These are phyloP conservation scores for Spondyliosoma cantharus DNA, from an alignment of 2,797 vertebrate genomes.

Conservation along the genomic window DNA sequence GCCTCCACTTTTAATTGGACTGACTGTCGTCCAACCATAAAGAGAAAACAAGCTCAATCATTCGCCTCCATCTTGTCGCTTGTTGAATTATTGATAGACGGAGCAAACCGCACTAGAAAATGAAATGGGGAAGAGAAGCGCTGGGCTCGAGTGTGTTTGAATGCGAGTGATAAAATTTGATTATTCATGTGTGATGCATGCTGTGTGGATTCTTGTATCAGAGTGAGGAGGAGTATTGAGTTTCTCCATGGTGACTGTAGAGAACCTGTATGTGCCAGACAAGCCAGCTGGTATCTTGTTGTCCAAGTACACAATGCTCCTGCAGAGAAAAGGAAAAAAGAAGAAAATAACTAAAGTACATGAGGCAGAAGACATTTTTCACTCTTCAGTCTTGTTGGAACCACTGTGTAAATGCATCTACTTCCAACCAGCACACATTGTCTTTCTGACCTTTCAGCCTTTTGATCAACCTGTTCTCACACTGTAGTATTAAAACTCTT, in stretches of 20 bases:
- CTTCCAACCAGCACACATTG: neutral
- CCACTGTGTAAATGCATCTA: slow-evolving; percentile 26
- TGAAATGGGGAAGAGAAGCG: slow-evolving; percentile 47
- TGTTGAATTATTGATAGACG: slow-evolving; percentile 77
- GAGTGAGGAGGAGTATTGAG: slow-evolving; percentile 63
- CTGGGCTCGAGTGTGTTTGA: slow-evolving; percentile 61
- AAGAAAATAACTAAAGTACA: slow-evolving; percentile 27
- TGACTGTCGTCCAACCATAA: slow-evolving; percentile 78
- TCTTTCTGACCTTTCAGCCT: neutral
- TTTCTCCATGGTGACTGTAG: slow-evolving; percentile 69
- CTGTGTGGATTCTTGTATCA: slow-evolving; percentile 64
- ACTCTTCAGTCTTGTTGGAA: slow-evolving; percentile 40
- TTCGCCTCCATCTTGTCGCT: slow-evolving; percentile 75
- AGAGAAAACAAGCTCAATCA: slow-evolving; percentile 76
- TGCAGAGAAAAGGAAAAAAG: slow-evolving; percentile 32
- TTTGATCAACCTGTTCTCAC: neutral
- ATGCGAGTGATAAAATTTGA: slow-evolving; percentile 67
- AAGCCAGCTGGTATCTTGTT: slow-evolving; percentile 73
- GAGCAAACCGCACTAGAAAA: slow-evolving; percentile 59
- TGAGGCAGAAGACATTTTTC: slow-evolving; percentile 38
- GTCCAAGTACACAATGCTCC: slow-evolving; percentile 70
- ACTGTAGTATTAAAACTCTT: neutral
- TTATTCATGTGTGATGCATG: slow-evolving; percentile 73
- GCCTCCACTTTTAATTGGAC: slow-evolving; percentile 82
- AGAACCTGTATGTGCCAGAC: slow-evolving; percentile 72